Evolutionary conservation across 1,140 invertebrate species (phyloP), one percentile per base, ranked within the genome.

Genomic region (Bombus superbus): DNA sequence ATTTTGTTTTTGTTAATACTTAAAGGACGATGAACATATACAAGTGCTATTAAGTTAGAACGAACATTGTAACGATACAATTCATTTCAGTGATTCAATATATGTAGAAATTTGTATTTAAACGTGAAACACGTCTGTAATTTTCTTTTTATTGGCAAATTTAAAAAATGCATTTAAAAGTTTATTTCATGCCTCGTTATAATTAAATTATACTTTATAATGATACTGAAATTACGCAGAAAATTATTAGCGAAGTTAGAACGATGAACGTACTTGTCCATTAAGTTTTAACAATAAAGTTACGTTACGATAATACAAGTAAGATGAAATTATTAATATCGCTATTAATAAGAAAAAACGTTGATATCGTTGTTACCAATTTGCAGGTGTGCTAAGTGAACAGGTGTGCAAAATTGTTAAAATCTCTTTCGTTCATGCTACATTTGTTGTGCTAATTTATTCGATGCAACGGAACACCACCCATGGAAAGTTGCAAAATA

Each of bases 331-430:
- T 18, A 81, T 32, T 68, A 28, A 79, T 79, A 79, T 79, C 64
- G 8, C 57, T 81, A 69, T 57, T 11, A 35, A 47, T 79, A 68
- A 71, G 35, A 71, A 40, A 8, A 22, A 2, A 3, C 32, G 25
- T 81, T 32, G 15, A 71, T 71, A 81, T 28, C 28, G 47, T 82
- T 62, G 69, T 82, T 82, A 82, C 47, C 47, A 69, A 72, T 81
- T 68, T 73, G 72, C 79, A 81, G 78, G 79, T 72, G 68, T 44
- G 68, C 72, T 72, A 62, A 72, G n/a, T 81, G 79, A 57, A 42
- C 18, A 38, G 6, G 9, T 25, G 32, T 38, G 28, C 25, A 64
- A 62, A 62, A 74, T 82, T 44, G 25, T 18, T 35, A 3, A 38
- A 72, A 22, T 18, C 47, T 40, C 35, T 64, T 74, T 32, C 6